A percentile compares a stretch with the other conserved stretches of the same genome.
Evolutionary conservation across 2,113 vertebrate species (phyloP).

Genomic region (Macquaria ambigua): DNA sequence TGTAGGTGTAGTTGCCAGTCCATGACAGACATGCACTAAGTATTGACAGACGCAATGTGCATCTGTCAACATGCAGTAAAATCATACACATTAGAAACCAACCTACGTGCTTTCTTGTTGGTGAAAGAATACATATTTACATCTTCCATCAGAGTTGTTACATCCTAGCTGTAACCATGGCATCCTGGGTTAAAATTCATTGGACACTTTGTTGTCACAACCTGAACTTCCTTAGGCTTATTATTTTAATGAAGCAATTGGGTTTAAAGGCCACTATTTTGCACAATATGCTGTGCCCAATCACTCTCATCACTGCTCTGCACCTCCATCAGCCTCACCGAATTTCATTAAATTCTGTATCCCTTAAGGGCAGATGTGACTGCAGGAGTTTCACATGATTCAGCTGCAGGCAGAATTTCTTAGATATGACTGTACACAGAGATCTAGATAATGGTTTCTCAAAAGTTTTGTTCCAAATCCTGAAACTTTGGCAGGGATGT

Average conservation of each 20-base stretch:
- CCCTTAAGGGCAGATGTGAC: constrained; percentile 3
- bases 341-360: constrained; percentile 15
- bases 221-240: background rate
- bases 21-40: background rate
- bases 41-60: background rate
- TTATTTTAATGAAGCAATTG: background rate
- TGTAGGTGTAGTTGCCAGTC: background rate
- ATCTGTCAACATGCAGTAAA: background rate
- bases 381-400: background rate
- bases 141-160: background rate
- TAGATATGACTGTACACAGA: background rate
- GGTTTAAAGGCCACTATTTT: background rate
- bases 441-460: background rate
- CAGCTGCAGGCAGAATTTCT: constrained; percentile 9
- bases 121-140: background rate
- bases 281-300: background rate
- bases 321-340: background rate
- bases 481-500: background rate
- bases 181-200: background rate
- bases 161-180: background rate
- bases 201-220: background rate
- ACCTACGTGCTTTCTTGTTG: background rate
- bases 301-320: background rate
- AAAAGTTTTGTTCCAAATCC: background rate
- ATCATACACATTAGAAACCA: background rate